Base-by-base conservation (phyloP, 2,113 vertebrate genomes). In the Leiothrix lutea region DNA sequence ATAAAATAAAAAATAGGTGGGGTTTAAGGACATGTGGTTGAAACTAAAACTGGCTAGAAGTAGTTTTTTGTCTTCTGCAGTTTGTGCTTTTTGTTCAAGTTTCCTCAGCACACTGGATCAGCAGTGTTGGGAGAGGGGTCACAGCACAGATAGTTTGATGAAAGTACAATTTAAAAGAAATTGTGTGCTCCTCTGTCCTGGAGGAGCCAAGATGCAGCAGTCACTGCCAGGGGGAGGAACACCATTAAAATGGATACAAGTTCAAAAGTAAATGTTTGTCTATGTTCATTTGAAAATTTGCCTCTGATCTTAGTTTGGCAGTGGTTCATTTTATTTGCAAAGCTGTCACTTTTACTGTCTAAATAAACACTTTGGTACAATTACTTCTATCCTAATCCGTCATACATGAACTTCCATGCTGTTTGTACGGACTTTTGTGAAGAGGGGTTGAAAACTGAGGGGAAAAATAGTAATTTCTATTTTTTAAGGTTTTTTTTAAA, bases 281-380 rank as follows among this genome's bases (percentile, higher is more conserved):
- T 45, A 0, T 75, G 36, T 62, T 77, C 19, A 26, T 92, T 66
- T 70, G 35, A 62, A 71, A 73, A 67, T 28, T 54, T 86, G 11
- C 44, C 14, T 86, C 67, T 58, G 18, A 70, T 80, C 50, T 72
- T 92, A 16, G n/a, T 58, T 94, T 86, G 57, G 21, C 29, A 78
- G 3, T 22, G 50, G 26, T 50, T 86, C 0, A 8, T 62, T 93
- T 80, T 60, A 58, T 83, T 88, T 91, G 67, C 64, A 45, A 50
- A 85, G 48, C 26, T 75, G 28, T 89, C 19, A 44, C 56, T 94
- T 92, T 51, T 56, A 33, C 33, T 83, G 51, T 50, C 75, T 85
- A 81, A 94, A 79, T 33, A 90, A 91, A 75, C 50, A 75, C 15
- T 70, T 85, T 4, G 22, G 17, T 80, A 65, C 28, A 86, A 64